Evolutionary conservation across 1,140 invertebrate species (phyloP).

Genomic region (Listronotus bonariensis): DNA sequence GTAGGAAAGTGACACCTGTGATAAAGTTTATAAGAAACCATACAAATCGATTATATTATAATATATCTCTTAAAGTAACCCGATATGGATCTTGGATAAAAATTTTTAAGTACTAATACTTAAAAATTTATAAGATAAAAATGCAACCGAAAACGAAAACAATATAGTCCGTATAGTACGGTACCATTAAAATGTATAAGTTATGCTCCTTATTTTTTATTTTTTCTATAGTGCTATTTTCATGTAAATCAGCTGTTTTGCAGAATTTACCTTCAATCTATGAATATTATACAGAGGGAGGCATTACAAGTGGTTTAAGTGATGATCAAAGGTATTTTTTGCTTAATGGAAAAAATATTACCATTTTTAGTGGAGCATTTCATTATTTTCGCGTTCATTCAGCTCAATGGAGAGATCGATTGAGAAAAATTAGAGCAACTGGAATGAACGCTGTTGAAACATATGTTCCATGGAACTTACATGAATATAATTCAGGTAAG

Average conservation of each 20-base stretch:
- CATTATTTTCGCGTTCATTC: conserved; percentile 89
- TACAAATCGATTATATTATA: too few species aligned
- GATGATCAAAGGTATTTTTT: conserved; percentile 44
- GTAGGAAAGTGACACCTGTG: too few species aligned
- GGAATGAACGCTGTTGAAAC: conserved; percentile 90
- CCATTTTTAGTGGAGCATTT: conserved; percentile 70
- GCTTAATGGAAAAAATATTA: conserved; percentile 46
- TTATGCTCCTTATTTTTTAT: too few species aligned
- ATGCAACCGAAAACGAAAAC: too few species aligned
- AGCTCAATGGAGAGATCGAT: conserved; percentile 55
- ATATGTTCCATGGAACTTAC: conserved; percentile 93
- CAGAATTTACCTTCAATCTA: conserved; percentile 41
- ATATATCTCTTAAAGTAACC: too few species aligned
- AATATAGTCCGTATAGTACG: too few species aligned
- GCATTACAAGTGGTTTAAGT: conserved; percentile 42
- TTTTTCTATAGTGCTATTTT: too few species aligned
- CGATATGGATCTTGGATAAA: too few species aligned
- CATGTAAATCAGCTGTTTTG: not conserved
- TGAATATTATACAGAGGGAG: conserved; percentile 47
- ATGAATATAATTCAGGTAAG: conserved; percentile 67
- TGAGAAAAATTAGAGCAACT: conserved; percentile 75
- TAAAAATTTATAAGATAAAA: too few species aligned
- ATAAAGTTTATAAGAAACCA: too few species aligned
- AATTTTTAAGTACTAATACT: too few species aligned
- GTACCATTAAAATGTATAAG: too few species aligned